A percentile compares a stretch with the other conserved stretches of the same genome.
These are phyloP conservation scores for Tragelaphus strepsiceros DNA, from an alignment of 2,113 vertebrate species.

Conservation along the genomic window DNA sequence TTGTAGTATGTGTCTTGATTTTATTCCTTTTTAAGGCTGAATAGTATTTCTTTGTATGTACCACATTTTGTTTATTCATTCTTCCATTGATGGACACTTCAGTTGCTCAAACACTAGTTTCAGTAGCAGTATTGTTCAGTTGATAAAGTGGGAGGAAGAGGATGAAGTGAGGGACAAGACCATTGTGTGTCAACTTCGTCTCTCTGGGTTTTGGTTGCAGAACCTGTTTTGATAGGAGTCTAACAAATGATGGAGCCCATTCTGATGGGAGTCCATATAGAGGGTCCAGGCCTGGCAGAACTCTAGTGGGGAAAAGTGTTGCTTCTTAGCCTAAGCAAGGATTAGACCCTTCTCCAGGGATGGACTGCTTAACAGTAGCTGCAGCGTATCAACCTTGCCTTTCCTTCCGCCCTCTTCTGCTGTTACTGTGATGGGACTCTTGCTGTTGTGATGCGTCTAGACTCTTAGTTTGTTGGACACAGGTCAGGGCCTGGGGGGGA, in stretches of 20 bases:
- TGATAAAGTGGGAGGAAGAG: neutral
- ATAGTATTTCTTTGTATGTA: neutral
- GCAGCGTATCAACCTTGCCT: neutral
- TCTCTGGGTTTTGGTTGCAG: neutral
- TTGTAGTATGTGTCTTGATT: neutral
- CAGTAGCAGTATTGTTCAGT: neutral
- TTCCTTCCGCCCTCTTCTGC: neutral
- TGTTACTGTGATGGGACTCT: neutral
- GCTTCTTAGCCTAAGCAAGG: neutral
- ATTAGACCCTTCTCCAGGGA: neutral
- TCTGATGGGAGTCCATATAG: neutral
- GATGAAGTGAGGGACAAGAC: neutral
- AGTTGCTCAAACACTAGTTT: slow-evolving; percentile 27
- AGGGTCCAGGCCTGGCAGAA: neutral
- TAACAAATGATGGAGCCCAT: neutral
- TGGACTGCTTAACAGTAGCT: neutral
- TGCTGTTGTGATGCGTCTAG: neutral
- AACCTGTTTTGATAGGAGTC: neutral
- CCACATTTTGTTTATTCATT: neutral
- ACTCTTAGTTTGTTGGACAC: neutral
- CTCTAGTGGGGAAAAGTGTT: neutral
- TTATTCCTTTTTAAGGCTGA: slow-evolving; percentile 9
- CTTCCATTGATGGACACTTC: neutral
- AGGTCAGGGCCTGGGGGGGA: neutral
- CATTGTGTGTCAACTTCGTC: neutral